These are phyloP conservation scores for Camponotus pennsylvanicus DNA, from an alignment of 1,140 invertebrate genomes.

Conservation along the genomic window DNA sequence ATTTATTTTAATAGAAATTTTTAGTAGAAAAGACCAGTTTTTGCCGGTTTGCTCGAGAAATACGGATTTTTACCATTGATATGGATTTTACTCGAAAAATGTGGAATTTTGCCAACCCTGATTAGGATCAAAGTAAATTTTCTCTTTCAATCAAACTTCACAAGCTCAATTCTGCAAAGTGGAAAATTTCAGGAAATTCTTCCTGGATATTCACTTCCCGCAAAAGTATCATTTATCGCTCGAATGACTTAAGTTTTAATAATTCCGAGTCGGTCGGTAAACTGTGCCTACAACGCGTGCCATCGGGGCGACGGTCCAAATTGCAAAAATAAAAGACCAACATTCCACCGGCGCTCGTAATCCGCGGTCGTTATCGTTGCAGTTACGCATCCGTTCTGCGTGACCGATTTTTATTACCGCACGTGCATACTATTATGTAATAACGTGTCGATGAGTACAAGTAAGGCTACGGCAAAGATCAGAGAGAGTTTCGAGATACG, in stretches of 20 bases:
- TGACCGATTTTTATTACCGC: slow-evolving; percentile 65
- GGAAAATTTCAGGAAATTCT: not conserved
- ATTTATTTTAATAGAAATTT: no score
- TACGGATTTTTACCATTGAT: no score
- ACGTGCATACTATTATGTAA: slow-evolving; percentile 50
- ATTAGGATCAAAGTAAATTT: slow-evolving; percentile 10
- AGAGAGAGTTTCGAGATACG: not conserved
- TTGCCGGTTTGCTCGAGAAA: no score
- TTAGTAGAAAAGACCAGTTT: no score
- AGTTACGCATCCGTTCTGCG: slow-evolving; percentile 56
- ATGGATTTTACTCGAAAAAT: no score
- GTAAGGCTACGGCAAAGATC: not conserved
- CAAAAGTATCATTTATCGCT: not conserved
- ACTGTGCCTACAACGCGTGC: not conserved
- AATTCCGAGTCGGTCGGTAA: not conserved
- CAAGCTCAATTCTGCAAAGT: not conserved
- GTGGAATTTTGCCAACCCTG: not conserved
- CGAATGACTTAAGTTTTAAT: slow-evolving; percentile 30
- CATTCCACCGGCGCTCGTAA: slow-evolving; percentile 48
- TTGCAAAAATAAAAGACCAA: slow-evolving; percentile 56
- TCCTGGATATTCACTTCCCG: not conserved
- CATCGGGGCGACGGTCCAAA: slow-evolving; percentile 5
- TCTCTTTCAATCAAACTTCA: not conserved
- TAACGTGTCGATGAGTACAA: slow-evolving; percentile 25
- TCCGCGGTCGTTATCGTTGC: slow-evolving; percentile 57